These are phyloP conservation scores for Podarcis raffonei DNA, from an alignment of 2,113 vertebrate genomes.

Conservation along the genomic window DNA sequence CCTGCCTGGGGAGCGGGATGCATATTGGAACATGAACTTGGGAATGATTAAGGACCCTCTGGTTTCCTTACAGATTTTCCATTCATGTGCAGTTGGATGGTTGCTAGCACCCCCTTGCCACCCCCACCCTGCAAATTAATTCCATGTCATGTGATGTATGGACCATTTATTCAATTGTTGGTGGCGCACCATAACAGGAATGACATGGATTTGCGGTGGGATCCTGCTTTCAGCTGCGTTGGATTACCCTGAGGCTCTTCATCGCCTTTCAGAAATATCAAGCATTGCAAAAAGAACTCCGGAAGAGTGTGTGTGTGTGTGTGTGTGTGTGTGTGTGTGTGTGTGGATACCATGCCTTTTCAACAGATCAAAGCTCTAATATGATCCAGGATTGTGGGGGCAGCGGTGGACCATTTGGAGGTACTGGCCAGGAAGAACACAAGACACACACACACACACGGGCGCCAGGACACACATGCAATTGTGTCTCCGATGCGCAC, in stretches of 20 bases:
- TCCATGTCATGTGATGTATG: neutral
- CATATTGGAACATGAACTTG: no score
- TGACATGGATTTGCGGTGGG: neutral
- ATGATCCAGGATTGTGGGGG: neutral
- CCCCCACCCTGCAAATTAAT: neutral
- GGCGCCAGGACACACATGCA: accelerated
- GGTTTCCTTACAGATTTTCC: neutral
- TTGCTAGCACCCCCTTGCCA: no score
- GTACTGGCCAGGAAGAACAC: neutral
- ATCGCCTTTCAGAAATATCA: neutral
- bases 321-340: no score
- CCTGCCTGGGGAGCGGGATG: neutral
- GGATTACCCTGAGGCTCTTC: neutral
- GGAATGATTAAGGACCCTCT: neutral
- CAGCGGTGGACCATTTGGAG: neutral
- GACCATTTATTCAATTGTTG: neutral
- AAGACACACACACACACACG: neutral
- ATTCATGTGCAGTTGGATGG: no score
- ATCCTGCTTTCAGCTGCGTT: neutral
- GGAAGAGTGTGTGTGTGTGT: no score
- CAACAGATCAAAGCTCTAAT: neutral
- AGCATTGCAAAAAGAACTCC: neutral
- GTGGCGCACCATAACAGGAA: neutral
- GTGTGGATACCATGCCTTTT: neutral
- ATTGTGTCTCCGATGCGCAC: no score